Evolutionary conservation across 1,140 invertebrate genomes (phyloP).

Genomic region (Mercenaria mercenaria): DNA sequence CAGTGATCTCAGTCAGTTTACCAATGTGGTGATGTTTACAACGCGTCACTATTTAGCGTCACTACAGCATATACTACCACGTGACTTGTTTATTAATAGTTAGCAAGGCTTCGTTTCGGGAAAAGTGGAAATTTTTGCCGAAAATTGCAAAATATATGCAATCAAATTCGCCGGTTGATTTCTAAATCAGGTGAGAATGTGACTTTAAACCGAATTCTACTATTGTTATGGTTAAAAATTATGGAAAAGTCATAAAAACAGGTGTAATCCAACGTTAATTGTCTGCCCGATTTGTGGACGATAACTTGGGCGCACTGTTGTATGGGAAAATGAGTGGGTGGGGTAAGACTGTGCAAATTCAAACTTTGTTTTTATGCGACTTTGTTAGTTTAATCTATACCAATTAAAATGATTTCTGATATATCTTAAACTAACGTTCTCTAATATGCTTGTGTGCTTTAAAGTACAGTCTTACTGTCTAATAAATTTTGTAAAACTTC

Average conservation of each 20-base stretch:
- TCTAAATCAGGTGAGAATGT: background rate
- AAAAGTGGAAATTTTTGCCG: constrained; percentile 18
- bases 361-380: too few relatives aligned
- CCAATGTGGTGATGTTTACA: background rate
- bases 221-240: background rate
- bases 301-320: constrained; percentile 27
- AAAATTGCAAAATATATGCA: background rate
- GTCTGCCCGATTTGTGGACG: background rate
- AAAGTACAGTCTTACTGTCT: too few relatives aligned
- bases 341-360: constrained; percentile 15
- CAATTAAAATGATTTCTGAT: too few relatives aligned
- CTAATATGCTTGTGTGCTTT: too few relatives aligned
- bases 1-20: background rate
- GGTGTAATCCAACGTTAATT: background rate
- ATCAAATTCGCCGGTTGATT: background rate
- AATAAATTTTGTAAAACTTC: too few relatives aligned
- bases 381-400: too few relatives aligned
- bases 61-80: constrained; percentile 44
- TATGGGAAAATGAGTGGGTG: constrained; percentile 48
- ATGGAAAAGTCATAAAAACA: background rate
- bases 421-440: too few relatives aligned
- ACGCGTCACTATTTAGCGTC: background rate
- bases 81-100: constrained; percentile 52
- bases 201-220: background rate
- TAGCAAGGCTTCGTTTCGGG: constrained; percentile 5